Base-by-base conservation (phyloP, 2,113 vertebrate species). In the Felis chaus region DNA sequence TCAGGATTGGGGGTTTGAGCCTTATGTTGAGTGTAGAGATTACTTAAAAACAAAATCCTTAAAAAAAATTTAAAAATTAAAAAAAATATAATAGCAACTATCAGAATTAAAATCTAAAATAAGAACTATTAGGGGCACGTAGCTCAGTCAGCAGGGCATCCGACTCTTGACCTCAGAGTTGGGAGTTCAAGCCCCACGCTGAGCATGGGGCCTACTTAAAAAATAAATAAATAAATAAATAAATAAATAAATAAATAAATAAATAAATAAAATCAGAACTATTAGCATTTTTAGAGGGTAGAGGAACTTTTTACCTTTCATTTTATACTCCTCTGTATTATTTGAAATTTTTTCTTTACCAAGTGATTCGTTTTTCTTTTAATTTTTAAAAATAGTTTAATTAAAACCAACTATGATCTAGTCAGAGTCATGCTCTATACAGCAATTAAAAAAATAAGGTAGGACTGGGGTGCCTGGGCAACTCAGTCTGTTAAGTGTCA, bases 61-160 rank as follows among this genome's bases (percentile, higher is more conserved):
- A 31, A 50, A 78, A 78, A 78, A 39, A 31, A 19, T 55, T 55
- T 55, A 1, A 2, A 55, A 18, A 19, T 55, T 55, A 55, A 55
- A 53, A 55, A 71, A 18, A 48, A 84, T 55, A 88, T 6, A 81
- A 79, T 65, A 68, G 45, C 48, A 36, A 76, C 10, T 39, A 89
- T 14, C 50, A 91, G 18, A 94, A 94, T 65, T 79, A 85, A 96
- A 79, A 36, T 71, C 84, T 85, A 89, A 66, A 84, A 86, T 76
- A 18, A 55, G 31, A 91, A 83, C 39, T 84, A 79, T 33, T 36
- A 81, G 80, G 25, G 55, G 55, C 55, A 55, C 18, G 18, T 55
- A 18, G 55, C 18, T 55, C 53, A 55, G 15, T 55, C 53, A 76
- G 53, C 18, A 55, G 18, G 6, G 55, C 55, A 55, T 55, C 55